Base-by-base conservation (phyloP, 2,113 vertebrate genomes). In the Pelecanoides urinatrix region DNA sequence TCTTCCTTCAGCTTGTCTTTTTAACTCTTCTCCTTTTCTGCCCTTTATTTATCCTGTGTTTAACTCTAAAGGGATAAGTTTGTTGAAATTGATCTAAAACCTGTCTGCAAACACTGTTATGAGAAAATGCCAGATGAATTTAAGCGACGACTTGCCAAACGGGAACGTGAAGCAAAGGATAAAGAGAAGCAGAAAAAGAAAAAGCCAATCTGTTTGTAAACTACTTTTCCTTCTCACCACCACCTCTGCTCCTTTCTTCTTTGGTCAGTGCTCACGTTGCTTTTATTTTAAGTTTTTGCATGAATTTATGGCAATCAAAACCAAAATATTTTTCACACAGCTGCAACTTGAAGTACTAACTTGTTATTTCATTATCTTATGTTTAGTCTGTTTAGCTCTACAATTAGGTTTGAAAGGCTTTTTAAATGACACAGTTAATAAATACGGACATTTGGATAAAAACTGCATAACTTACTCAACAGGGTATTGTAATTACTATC, bases 11-110 rank as follows among this genome's bases (percentile, higher is more conserved):
- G 47, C 74, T 97, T 92, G 53, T 53, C 93, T 96, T 90, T 91
- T 97, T 97, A 98, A 98, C 88, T 85, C 90, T 71, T 85, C 87
- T 95, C 79, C 77, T 96, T 70, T 97, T 97, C 88, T 96, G 79
- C 97, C 94, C 96, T 96, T 96, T 96, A 45, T 97, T 97, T 96
- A 93, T 97, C 93, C 96, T 96, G 75, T 94, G 88, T 95, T 91
- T 82, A 97, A 92, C 93, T 95, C 86, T 63, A 95, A 99, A 99
- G 99, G 98, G 99, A 99, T 98, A 99, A 99, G 94, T 99, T 99
- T 99, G 99, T 99, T 98, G 99, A 99, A 98, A 98, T 99, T 97
- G 99, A 99, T 97, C 98, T 99, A 97, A 99, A 99, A 97, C 99
- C 99, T 45, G 99, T 99, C 98, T 99, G 99, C 98, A 99, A 99